phyloP scores from a whole-genome alignment of 2,888 invertebrate genomes.

The Liodrosophila aerea region DNA sequence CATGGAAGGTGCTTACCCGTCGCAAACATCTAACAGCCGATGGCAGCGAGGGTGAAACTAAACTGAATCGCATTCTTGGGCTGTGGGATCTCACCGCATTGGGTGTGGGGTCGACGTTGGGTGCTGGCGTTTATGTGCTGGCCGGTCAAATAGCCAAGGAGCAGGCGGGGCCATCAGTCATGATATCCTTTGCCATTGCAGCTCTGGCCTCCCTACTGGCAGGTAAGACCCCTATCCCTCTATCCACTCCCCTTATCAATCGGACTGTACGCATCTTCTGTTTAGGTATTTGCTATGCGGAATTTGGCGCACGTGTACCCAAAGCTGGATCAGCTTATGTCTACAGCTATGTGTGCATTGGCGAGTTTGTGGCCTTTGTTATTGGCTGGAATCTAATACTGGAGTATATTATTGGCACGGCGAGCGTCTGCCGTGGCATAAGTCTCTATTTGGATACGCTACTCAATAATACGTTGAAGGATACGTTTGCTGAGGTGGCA shows the following conservation, averaged over 20 bases:
- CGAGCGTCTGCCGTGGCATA: slow-evolving; percentile 89
- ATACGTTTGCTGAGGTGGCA: slow-evolving; percentile 85
- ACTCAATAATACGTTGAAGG: slow-evolving; percentile 85
- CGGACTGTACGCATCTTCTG: background rate
- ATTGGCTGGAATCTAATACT: slow-evolving; percentile 96
- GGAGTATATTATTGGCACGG: slow-evolving; percentile 89
- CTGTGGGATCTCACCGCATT: slow-evolving; percentile 89
- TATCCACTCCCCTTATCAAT: background rate
- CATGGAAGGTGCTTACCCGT: slow-evolving; percentile 81
- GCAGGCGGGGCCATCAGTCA: slow-evolving; percentile 92
- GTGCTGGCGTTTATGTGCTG: slow-evolving; percentile 94
- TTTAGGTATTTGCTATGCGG: slow-evolving; percentile 92
- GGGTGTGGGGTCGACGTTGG: slow-evolving; percentile 91
- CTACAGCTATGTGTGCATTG: slow-evolving; percentile 91
- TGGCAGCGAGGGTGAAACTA: slow-evolving; percentile 72
- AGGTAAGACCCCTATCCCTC: slow-evolving; percentile 84
- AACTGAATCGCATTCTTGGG: slow-evolving; percentile 79
- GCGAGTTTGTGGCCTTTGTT: slow-evolving; percentile 92
- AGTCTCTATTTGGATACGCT: slow-evolving; percentile 89
- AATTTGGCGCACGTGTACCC: slow-evolving; percentile 92
- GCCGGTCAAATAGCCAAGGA: slow-evolving; percentile 90
- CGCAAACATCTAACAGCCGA: slow-evolving; percentile 77
- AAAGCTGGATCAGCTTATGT: slow-evolving; percentile 94
- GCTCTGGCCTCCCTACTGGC: slow-evolving; percentile 92
- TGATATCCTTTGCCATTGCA: slow-evolving; percentile 93